Conservation (phyloP, 2,113 vertebrate genomes). For the Thymallus thymallus region DNA sequence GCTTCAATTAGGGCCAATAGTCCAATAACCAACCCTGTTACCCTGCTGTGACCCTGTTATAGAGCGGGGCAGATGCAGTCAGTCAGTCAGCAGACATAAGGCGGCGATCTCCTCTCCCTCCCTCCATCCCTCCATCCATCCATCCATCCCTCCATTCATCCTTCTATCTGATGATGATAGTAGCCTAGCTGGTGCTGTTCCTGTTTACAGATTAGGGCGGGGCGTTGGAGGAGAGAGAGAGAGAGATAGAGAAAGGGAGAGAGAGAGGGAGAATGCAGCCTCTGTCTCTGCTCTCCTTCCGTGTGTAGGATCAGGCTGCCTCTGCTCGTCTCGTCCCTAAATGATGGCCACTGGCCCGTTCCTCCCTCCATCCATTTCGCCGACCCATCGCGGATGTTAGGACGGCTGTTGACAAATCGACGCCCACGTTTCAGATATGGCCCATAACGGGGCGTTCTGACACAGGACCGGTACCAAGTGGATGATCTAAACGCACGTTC, state of each 20-base stretch:
- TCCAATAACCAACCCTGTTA: too few relatives aligned
- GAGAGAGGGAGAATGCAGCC: conserved; percentile 24
- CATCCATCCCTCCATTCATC: too few relatives aligned
- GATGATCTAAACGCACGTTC: neutral
- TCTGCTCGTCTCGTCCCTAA: conserved; percentile 19
- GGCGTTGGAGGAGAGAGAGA: conserved; percentile 26
- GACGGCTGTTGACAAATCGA: conserved; percentile 10
- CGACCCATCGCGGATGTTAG: conserved; percentile 12
- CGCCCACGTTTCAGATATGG: conserved; percentile 23
- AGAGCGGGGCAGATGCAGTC: too few relatives aligned
- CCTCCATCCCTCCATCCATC: too few relatives aligned
- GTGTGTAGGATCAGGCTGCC: neutral
- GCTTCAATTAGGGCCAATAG: too few relatives aligned
- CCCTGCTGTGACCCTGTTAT: too few relatives aligned
- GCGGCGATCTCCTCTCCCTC: too few relatives aligned
- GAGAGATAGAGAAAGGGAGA: neutral
- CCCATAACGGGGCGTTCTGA: conserved; percentile 9
- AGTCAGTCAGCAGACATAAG: too few relatives aligned
- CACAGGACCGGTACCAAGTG: neutral
- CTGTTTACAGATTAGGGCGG: conserved; percentile 31
- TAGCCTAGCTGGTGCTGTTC: neutral
- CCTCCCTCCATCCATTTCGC: conserved; percentile 23
- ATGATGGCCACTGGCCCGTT: conserved; percentile 27
- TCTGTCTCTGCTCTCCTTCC: conserved; percentile 5
- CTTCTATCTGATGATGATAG: too few relatives aligned